Evolutionary conservation across 2,888 invertebrate species (phyloP).

Genomic region (Hemicrepidius hirtus): DNA sequence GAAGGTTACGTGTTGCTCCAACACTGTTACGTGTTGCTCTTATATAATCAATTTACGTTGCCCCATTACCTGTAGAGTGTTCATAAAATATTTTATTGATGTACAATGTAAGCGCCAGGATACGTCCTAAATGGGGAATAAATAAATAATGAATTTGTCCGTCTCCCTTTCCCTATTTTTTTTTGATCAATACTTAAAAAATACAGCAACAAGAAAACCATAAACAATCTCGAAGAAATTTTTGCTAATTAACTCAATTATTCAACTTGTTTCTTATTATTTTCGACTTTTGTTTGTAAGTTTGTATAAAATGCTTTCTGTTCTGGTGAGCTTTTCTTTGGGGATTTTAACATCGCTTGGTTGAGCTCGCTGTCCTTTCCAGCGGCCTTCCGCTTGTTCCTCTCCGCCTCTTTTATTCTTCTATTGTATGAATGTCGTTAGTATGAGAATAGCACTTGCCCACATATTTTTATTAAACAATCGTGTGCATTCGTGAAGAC

Average conservation of each 20-base stretch:
- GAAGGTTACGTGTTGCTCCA: slow-evolving; percentile 15
- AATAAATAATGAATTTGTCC: not conserved
- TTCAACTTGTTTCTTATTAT: slow-evolving; percentile 7
- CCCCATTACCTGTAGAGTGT: not conserved
- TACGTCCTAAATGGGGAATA: not conserved
- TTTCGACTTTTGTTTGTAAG: not conserved
- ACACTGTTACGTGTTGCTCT: slow-evolving; percentile 16
- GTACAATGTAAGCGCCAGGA: not conserved
- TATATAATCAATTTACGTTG: slow-evolving; percentile 10
- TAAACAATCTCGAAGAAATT: not conserved
- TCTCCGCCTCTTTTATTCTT: not conserved
- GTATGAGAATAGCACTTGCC: slow-evolving; percentile 20
- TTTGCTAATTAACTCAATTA: slow-evolving; percentile 11
- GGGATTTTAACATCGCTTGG: slow-evolving; percentile 9
- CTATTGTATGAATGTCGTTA: not conserved
- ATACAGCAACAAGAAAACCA: not conserved
- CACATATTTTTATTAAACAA: slow-evolving; percentile 16
- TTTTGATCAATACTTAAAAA: not conserved
- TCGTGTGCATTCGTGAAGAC: not conserved
- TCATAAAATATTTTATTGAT: slow-evolving; percentile 14
- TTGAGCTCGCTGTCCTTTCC: slow-evolving; percentile 10
- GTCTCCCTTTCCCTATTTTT: not conserved
- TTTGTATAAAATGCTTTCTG: not conserved
- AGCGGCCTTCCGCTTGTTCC: slow-evolving; percentile 10
- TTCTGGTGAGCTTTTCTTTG: not conserved